Percentiles rank a stretch among this genome's conserved stretches.
Evolutionary conservation across 2,113 vertebrate species (phyloP).

Genomic region (Epinephelus cyanopodus): DNA sequence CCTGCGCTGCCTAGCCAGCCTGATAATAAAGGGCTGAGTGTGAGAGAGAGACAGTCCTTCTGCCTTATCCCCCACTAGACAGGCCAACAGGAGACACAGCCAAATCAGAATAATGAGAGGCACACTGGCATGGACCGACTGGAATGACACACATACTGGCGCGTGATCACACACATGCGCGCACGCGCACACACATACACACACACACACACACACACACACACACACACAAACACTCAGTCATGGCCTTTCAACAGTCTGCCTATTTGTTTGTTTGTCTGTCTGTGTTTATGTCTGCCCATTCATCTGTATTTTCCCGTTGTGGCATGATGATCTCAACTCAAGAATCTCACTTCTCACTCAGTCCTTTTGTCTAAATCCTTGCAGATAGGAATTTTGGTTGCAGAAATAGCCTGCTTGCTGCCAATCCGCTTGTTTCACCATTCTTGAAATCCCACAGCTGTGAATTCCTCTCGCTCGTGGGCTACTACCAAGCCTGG

Average conservation of each 20-base stretch:
- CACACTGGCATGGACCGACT: slow-evolving; percentile 75
- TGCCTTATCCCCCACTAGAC: slow-evolving; percentile 78
- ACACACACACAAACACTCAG: slow-evolving; percentile 23
- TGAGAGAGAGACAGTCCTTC: slow-evolving; percentile 74
- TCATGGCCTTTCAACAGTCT: slow-evolving; percentile 67
- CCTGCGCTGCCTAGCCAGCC: slow-evolving; percentile 70
- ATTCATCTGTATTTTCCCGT: slow-evolving; percentile 74
- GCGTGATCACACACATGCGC: slow-evolving; percentile 36
- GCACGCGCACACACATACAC: slow-evolving; percentile 16
- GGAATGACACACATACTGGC: slow-evolving; percentile 76
- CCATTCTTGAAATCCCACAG: slow-evolving; percentile 49
- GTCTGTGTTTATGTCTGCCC: slow-evolving; percentile 72
- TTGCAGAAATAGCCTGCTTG: slow-evolving; percentile 48
- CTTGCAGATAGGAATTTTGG: slow-evolving; percentile 44
- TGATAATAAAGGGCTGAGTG: slow-evolving; percentile 77
- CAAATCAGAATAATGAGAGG: slow-evolving; percentile 87
- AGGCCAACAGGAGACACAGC: slow-evolving; percentile 76
- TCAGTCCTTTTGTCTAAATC: slow-evolving; percentile 58
- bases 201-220: slow-evolving; percentile 4
- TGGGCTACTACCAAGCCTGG: slow-evolving; percentile 39
- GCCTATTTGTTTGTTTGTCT: slow-evolving; percentile 82
- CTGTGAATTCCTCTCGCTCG: slow-evolving; percentile 36
- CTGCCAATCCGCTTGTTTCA: slow-evolving; percentile 43
- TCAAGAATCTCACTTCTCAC: slow-evolving; percentile 67
- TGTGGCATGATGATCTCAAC: slow-evolving; percentile 74